Evolutionary conservation across 1,140 invertebrate species (phyloP).

Genomic region (Prorops nasuta): DNA sequence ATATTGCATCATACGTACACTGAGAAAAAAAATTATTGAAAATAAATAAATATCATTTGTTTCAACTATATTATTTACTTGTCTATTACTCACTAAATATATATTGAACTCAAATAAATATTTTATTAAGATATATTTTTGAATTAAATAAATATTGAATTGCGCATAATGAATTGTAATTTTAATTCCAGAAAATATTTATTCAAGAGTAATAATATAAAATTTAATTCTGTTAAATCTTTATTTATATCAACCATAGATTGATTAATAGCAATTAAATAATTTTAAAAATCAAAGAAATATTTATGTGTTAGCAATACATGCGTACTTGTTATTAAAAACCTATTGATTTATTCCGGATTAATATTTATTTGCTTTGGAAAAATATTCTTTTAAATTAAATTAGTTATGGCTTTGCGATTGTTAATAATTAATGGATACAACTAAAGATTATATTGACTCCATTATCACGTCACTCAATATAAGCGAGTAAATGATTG

Average conservation of each 20-base stretch:
- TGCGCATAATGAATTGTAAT: neutral
- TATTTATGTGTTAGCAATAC: neutral
- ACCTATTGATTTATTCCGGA: neutral
- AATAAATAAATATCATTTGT: neutral
- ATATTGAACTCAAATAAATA: neutral
- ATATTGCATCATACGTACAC: neutral
- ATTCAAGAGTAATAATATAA: neutral
- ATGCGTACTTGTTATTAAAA: neutral
- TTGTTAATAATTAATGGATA: neutral
- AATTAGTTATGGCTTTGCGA: neutral
- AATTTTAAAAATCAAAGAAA: neutral
- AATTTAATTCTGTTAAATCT: neutral
- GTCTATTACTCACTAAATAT: neutral
- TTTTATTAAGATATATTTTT: neutral
- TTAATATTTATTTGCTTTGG: neutral
- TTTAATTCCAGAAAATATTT: neutral
- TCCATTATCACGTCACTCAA: neutral
- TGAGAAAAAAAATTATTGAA: neutral
- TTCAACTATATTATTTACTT: neutral
- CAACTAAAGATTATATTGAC: neutral
- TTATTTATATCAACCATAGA: neutral
- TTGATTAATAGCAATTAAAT: neutral
- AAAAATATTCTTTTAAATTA: neutral
- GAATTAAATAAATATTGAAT: too few species aligned
- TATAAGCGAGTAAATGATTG: neutral